Conservation (phyloP, 1,140 invertebrate genomes). For the Copidosoma floridanum region DNA sequence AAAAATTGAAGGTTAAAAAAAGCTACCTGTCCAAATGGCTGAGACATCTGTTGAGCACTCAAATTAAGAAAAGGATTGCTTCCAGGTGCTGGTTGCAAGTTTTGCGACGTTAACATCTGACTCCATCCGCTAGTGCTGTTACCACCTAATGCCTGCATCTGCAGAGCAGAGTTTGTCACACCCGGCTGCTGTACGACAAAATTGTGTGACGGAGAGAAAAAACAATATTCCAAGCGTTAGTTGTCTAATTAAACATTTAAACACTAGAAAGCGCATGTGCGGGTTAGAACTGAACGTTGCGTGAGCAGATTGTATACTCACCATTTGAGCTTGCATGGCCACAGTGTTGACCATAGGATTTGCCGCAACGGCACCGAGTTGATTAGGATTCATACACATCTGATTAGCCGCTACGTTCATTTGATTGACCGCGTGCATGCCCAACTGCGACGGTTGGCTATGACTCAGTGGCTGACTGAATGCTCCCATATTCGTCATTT, state of each 20-base stretch:
- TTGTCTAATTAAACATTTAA: background rate
- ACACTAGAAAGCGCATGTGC: too few relatives aligned
- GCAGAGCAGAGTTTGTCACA: slow-evolving; percentile 25
- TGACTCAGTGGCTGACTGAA: slow-evolving; percentile 40
- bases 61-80: slow-evolving; percentile 56
- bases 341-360: slow-evolving; percentile 45
- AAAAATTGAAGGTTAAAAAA: slow-evolving; percentile 1
- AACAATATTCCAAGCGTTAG: background rate
- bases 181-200: slow-evolving; percentile 21
- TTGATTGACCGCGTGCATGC: slow-evolving; percentile 39
- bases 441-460: slow-evolving; percentile 37
- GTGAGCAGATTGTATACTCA: slow-evolving; percentile 29
- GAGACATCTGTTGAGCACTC: slow-evolving; percentile 36
- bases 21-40: slow-evolving; percentile 21
- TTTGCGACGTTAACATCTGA: slow-evolving; percentile 46
- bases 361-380: slow-evolving; percentile 35
- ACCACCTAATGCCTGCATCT: slow-evolving; percentile 28
- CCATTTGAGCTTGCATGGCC: slow-evolving; percentile 45
- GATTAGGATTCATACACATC: slow-evolving; percentile 41
- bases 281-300: too few relatives aligned
- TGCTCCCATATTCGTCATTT: slow-evolving; percentile 33
- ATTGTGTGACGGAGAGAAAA: too few relatives aligned
- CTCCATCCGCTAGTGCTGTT: slow-evolving; percentile 56
- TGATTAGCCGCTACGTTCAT: slow-evolving; percentile 41
- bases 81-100: slow-evolving; percentile 53